Conservation (phyloP, 2,888 invertebrate genomes). For the Rhimphoctona megacephalus region DNA sequence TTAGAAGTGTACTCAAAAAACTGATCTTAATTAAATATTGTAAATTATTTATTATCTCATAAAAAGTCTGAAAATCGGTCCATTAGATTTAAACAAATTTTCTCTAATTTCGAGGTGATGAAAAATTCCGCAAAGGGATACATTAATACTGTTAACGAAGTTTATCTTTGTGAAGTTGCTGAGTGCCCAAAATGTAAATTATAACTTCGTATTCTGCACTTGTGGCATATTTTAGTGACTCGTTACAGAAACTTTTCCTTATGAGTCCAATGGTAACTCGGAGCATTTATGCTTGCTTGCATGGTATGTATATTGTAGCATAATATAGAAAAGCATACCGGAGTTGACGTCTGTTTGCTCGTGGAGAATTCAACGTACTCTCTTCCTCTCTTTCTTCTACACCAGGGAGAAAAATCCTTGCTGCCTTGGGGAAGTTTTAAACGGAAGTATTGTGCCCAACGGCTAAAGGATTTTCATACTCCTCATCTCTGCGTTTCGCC, state of each 20-base stretch:
- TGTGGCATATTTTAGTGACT: slow-evolving; percentile 23
- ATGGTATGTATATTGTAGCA: background rate
- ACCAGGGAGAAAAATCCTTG: slow-evolving; percentile 43
- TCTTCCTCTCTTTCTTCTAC: background rate
- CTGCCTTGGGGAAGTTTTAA: slow-evolving; percentile 41
- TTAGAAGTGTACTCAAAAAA: too few relatives aligned
- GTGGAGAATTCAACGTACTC: slow-evolving; percentile 56
- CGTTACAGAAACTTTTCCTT: slow-evolving; percentile 13
- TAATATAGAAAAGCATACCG: slow-evolving; percentile 42
- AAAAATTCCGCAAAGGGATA: background rate
- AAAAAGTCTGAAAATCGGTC: too few relatives aligned
- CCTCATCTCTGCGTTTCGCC: slow-evolving; percentile 50
- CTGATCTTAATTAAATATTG: too few relatives aligned
- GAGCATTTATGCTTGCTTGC: slow-evolving; percentile 12
- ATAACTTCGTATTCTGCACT: background rate
- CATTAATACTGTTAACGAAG: background rate
- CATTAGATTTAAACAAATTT: too few relatives aligned
- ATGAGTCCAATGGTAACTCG: slow-evolving; percentile 21
- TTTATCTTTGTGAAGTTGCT: background rate
- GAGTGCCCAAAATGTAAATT: background rate
- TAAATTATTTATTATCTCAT: too few relatives aligned
- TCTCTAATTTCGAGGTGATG: background rate
- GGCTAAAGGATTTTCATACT: slow-evolving; percentile 66
- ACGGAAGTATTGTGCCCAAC: slow-evolving; percentile 57
- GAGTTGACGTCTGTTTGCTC: slow-evolving; percentile 55